Evolutionary conservation across 1,140 invertebrate genomes (phyloP).

Genomic region (Leptonema lineaticorne): DNA sequence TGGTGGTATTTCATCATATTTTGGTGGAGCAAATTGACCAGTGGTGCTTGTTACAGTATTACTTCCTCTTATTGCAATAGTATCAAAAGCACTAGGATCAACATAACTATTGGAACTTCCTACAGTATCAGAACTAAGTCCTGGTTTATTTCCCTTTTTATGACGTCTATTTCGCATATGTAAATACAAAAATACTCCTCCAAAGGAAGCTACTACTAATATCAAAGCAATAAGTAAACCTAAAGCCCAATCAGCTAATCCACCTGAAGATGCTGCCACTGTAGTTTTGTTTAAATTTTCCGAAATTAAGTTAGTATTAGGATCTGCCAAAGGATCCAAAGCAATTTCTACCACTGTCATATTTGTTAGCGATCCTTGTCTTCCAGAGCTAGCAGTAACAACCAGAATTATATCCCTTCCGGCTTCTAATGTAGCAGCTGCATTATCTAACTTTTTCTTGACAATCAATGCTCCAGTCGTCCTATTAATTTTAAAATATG

Average conservation of each 20-base stretch:
- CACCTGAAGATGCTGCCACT: slow-evolving; percentile 61
- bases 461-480: slow-evolving; percentile 85
- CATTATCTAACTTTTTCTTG: slow-evolving; percentile 71
- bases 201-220: slow-evolving; percentile 77
- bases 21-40: slow-evolving; percentile 81
- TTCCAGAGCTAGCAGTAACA: slow-evolving; percentile 83
- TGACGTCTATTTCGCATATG: slow-evolving; percentile 81
- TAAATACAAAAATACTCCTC: slow-evolving; percentile 78
- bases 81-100: slow-evolving; percentile 82
- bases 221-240: slow-evolving; percentile 81
- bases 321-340: slow-evolving; percentile 68
- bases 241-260: slow-evolving; percentile 82
- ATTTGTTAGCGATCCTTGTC: slow-evolving; percentile 80
- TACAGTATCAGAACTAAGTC: slow-evolving; percentile 68
- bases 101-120: slow-evolving; percentile 77
- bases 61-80: slow-evolving; percentile 76
- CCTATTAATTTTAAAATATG: slow-evolving; percentile 88
- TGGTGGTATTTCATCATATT: slow-evolving; percentile 88
- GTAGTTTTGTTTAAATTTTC: slow-evolving; percentile 49
- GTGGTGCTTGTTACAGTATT: slow-evolving; percentile 54
- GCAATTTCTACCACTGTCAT: slow-evolving; percentile 84
- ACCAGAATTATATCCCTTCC: slow-evolving; percentile 75
- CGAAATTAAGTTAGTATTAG: slow-evolving; percentile 60
- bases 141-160: slow-evolving; percentile 77
- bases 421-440: slow-evolving; percentile 58